phyloP scores from a whole-genome alignment of 2,113 vertebrate genomes.

The Cavia porcellus region DNA sequence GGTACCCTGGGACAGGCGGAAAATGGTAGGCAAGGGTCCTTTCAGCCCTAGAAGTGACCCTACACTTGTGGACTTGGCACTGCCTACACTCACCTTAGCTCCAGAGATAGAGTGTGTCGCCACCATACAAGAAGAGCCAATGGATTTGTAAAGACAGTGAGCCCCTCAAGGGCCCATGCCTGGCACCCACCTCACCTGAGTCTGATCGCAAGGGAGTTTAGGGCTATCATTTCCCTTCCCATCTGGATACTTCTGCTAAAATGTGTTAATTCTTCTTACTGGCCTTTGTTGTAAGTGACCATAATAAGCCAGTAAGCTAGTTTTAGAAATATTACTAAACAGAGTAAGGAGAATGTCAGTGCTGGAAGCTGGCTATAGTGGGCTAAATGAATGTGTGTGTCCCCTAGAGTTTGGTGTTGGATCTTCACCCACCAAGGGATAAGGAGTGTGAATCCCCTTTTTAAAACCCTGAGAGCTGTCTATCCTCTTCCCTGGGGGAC shows the following conservation, averaged over 20 bases:
- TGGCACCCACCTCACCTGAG: background rate
- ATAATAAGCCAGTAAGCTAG: background rate
- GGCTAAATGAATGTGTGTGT: background rate
- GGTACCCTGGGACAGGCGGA: background rate
- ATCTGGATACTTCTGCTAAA: too few relatives aligned
- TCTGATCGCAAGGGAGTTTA: accelerated
- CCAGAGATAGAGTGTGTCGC: background rate
- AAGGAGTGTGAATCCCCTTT: background rate
- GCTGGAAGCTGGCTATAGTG: background rate
- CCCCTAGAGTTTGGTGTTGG: background rate
- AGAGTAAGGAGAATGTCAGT: background rate
- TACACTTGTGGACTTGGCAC: background rate
- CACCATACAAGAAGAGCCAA: accelerated
- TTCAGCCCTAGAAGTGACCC: background rate
- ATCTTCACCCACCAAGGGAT: too few relatives aligned
- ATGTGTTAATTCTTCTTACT: too few relatives aligned
- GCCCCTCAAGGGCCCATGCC: accelerated
- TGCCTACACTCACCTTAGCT: background rate
- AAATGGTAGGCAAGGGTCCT: too few relatives aligned
- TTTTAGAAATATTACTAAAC: background rate
- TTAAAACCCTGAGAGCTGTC: background rate
- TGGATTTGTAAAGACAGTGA: background rate
- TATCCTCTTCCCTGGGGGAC: background rate
- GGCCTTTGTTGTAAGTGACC: background rate
- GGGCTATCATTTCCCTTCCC: background rate